Conservation (phyloP, 2,113 vertebrate species). For the Capreolus pygargus region DNA sequence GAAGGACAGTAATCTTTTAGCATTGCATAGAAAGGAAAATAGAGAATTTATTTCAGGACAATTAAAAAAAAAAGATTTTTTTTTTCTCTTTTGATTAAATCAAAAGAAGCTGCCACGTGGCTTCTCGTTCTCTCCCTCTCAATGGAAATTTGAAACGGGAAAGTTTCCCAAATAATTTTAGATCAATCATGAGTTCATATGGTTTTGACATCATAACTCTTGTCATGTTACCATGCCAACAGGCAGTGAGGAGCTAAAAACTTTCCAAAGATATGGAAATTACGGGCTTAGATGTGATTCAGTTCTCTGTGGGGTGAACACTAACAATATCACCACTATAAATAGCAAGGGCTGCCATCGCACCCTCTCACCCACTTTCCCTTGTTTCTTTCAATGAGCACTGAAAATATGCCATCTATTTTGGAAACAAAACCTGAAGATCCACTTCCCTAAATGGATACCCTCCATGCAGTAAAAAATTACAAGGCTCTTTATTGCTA, state of each 20-base stretch:
- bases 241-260: conserved; percentile 61
- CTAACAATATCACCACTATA: conserved; percentile 53
- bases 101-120: background rate
- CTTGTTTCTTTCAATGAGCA: conserved; percentile 35
- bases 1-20: conserved; percentile 34
- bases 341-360: conserved; percentile 35
- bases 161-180: conserved; percentile 74
- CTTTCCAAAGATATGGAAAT: conserved; percentile 71
- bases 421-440: conserved; percentile 53
- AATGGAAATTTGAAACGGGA: conserved; percentile 62
- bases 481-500: background rate
- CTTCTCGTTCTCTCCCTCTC: background rate
- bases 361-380: background rate
- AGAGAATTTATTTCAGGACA: conserved; percentile 48
- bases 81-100: conserved; percentile 24
- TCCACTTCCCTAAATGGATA: background rate
- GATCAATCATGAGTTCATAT: conserved; percentile 71
- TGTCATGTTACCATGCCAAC: conserved; percentile 74
- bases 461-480: background rate
- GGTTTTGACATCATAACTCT: conserved; percentile 73
- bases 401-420: conserved; percentile 51
- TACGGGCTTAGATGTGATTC: conserved; percentile 39
- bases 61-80: background rate
- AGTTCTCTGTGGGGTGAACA: conserved; percentile 30
- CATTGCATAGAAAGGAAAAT: conserved; percentile 24